These are phyloP conservation scores for Limonius californicus DNA, from an alignment of 1,140 invertebrate species.

Conservation along the genomic window DNA sequence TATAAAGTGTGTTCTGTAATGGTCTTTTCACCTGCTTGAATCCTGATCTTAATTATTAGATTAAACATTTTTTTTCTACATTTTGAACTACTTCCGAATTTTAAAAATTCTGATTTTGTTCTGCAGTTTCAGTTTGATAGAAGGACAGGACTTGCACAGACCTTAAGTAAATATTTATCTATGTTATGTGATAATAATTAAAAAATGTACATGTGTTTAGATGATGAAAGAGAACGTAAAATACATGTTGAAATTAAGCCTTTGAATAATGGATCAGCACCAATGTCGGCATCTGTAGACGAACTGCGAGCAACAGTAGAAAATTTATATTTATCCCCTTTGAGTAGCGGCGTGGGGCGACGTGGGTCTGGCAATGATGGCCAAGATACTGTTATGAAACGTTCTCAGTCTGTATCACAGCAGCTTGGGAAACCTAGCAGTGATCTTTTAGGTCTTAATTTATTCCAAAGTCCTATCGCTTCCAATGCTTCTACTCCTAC, in stretches of 20 bases:
- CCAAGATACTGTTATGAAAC: conserved; percentile 65
- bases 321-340: conserved; percentile 83
- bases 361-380: conserved; percentile 57
- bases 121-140: no score
- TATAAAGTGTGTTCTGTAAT: no score
- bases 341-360: conserved; percentile 50
- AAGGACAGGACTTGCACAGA: neutral
- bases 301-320: conserved; percentile 89
- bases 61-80: no score
- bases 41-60: no score
- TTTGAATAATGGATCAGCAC: conserved; percentile 78
- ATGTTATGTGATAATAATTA: neutral
- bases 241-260: conserved; percentile 96
- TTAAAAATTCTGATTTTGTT: no score
- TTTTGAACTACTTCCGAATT: no score
- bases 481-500: conserved; percentile 87
- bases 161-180: neutral
- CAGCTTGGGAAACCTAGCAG: conserved; percentile 74
- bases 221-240: conserved; percentile 80
- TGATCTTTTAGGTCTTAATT: conserved; percentile 73
- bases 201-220: conserved; percentile 33
- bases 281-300: conserved; percentile 90
- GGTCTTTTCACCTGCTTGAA: no score
- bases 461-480: conserved; percentile 71
- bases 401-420: conserved; percentile 75